Evolutionary conservation across 1,140 invertebrate genomes (phyloP).

Genomic region (Drosophila azteca): DNA sequence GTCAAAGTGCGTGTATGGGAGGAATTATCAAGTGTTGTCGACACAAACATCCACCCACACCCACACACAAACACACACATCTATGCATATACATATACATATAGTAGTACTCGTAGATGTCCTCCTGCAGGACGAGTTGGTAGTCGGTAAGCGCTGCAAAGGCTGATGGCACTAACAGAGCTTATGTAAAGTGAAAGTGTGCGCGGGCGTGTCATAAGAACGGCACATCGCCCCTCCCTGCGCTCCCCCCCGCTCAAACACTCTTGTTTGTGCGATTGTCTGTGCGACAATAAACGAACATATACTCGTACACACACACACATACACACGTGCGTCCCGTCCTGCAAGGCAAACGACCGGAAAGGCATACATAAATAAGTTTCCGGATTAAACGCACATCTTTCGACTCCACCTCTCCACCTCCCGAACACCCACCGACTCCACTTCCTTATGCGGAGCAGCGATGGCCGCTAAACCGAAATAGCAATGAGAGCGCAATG

Average conservation of each 20-base stretch:
- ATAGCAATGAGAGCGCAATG: constrained; percentile 27
- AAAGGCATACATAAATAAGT: constrained; percentile 80
- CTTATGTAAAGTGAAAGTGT: constrained; percentile 81
- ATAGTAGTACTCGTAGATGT: constrained; percentile 12
- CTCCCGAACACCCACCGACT: background rate
- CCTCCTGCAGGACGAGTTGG: constrained; percentile 9
- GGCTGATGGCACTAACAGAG: constrained; percentile 27
- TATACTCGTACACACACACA: constrained; percentile 13
- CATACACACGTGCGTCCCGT: constrained; percentile 37
- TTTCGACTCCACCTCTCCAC: constrained; percentile 15
- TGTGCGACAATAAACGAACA: constrained; percentile 52
- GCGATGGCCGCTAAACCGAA: constrained; percentile 42
- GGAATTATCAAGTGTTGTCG: constrained; percentile 80
- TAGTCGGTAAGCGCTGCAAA: constrained; percentile 58
- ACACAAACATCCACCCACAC: constrained; percentile 45
- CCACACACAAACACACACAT: background rate
- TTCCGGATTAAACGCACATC: constrained; percentile 74
- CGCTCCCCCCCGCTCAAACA: constrained; percentile 9
- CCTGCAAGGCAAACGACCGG: constrained; percentile 73
- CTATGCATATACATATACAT: too few relatives aligned
- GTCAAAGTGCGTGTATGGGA: constrained; percentile 77
- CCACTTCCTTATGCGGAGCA: constrained; percentile 36
- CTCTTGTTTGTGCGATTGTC: constrained; percentile 52
- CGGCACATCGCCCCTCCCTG: constrained; percentile 34
- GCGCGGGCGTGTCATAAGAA: constrained; percentile 76